These are phyloP conservation scores for Ochropleura plecta DNA, from an alignment of 2,888 invertebrate species.

Conservation along the genomic window DNA sequence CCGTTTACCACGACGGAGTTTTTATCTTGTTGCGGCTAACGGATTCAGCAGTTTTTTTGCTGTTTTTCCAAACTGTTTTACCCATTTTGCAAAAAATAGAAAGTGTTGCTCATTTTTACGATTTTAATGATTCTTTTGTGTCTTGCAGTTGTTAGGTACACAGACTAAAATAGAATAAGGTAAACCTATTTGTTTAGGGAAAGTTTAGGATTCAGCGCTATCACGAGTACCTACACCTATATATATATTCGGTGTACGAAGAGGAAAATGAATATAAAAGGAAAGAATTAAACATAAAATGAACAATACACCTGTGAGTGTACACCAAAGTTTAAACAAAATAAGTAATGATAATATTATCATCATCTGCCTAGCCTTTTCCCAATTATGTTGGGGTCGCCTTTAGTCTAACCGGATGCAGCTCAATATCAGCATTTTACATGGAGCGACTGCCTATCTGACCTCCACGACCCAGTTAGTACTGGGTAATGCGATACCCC, in stretches of 20 bases:
- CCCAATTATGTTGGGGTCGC: too few species aligned
- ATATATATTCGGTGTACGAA: background rate
- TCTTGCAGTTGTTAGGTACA: background rate
- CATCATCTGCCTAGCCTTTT: background rate
- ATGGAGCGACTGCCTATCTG: too few species aligned
- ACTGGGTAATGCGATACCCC: too few species aligned
- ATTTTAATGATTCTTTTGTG: background rate
- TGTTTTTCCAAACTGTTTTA: conserved; percentile 9
- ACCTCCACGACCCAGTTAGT: too few species aligned
- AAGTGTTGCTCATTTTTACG: background rate
- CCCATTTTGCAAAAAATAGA: conserved; percentile 16
- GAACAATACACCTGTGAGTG: background rate
- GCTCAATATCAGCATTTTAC: too few species aligned
- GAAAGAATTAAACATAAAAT: conserved; percentile 10
- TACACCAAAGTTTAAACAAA: background rate
- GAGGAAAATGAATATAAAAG: conserved; percentile 7
- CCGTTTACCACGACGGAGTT: background rate
- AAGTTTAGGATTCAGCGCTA: background rate
- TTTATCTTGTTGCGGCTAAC: conserved; percentile 16
- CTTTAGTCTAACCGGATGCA: too few species aligned
- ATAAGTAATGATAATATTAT: background rate
- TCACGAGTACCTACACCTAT: too few species aligned
- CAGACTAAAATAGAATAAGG: background rate
- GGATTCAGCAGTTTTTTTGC: conserved; percentile 3
- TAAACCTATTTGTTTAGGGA: background rate